Evolutionary conservation across 2,113 vertebrate species (phyloP), one percentile per base, ranked within the genome.

Genomic region (Meleagris gallopavo): DNA sequence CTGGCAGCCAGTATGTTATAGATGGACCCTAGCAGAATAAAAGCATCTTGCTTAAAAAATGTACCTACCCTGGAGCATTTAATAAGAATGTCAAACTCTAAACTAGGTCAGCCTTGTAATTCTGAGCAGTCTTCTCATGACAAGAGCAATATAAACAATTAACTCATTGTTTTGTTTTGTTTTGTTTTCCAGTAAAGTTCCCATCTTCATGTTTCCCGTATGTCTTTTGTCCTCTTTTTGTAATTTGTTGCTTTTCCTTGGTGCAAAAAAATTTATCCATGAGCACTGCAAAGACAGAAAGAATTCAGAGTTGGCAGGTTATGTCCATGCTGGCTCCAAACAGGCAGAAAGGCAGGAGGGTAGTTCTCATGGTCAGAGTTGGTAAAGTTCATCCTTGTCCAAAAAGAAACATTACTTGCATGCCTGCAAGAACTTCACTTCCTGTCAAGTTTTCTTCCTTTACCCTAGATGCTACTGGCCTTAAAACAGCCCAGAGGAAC

Each of bases 61-160:
- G 57, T 62, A 75, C 79, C 72, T 95, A 41, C 70, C 90, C 69
- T 65, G 2, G 5, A 90, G 88, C 61, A 4, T 69, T 86, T 78
- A 20, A 32, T 24, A 91, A 81, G 91, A 94, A 95, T 82, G 70
- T 76, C 69, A 95, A 83, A 52, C 27, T 14, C 61, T 72, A 46
- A 95, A 95, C 57, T 90, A 90, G 94, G 95, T 95, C 89, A 94
- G 46, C 76, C 40, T 86, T 72, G 43, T 38, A 91, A 80, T 80
- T 66, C 78, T 73, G 69, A 91, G 73, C 61, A 86, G 73, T 61
- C 62, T 75, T 72, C 61, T 78, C 27, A 0, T 84, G 85, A 78
- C 55, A 93, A 74, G 67, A 88, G 38, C 12, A 65, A 43, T 38
- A 76, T 86, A 95, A 95, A 83, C 46, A 78, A n/a, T 0, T 0